Evolutionary conservation across 1,140 invertebrate species (phyloP).

Genomic region (Drosophila rhopaloa): DNA sequence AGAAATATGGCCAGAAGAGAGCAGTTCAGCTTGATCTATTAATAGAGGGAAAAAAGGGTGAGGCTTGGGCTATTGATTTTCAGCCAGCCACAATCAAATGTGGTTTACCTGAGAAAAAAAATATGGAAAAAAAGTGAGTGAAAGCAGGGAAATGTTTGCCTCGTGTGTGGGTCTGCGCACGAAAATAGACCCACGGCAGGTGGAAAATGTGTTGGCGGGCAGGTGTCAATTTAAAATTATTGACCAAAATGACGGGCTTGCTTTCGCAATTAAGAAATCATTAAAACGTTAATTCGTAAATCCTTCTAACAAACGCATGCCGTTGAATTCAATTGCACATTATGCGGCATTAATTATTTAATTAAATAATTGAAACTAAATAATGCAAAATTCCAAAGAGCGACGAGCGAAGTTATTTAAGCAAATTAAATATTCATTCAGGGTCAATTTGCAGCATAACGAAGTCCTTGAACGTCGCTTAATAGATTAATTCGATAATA

Average conservation of each 20-base stretch:
- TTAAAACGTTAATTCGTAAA: conserved; percentile 6
- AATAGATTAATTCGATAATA: conserved; percentile 11
- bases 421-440: conserved; percentile 10
- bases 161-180: conserved; percentile 18
- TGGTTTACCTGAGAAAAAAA: conserved; percentile 25
- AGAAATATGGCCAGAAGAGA: conserved; percentile 19
- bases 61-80: conserved; percentile 68
- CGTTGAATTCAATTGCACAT: conserved; percentile 58
- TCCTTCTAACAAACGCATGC: conserved; percentile 22
- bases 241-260: conserved; percentile 50
- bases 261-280: conserved; percentile 39
- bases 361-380: conserved; percentile 62
- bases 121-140: background rate
- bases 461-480: background rate
- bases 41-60: conserved; percentile 57
- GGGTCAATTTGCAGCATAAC: background rate
- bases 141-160: conserved; percentile 17
- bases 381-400: conserved; percentile 41
- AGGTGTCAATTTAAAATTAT: conserved; percentile 71
- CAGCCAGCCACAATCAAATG: conserved; percentile 60
- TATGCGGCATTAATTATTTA: conserved; percentile 57
- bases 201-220: conserved; percentile 11
- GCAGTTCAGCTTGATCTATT: conserved; percentile 49
- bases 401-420: conserved; percentile 16
- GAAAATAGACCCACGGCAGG: conserved; percentile 46